Percentiles rank a stretch among this genome's conserved stretches.
Evolutionary conservation across 2,888 invertebrate genomes (phyloP).

Genomic region (Idaea dimidiata): DNA sequence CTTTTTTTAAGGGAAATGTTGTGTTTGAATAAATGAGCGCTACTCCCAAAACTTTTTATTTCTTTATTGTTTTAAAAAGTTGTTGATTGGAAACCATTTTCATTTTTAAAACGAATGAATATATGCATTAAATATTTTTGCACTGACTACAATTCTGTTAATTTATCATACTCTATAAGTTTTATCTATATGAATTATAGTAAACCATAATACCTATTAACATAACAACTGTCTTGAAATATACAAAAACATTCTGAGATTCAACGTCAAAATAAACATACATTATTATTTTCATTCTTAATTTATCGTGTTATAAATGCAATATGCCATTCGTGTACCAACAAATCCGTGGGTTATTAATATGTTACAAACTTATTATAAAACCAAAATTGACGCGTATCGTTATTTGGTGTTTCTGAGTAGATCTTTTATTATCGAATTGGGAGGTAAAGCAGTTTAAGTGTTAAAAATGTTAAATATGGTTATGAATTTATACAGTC

Average conservation of each 20-base stretch:
- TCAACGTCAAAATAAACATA: constrained; percentile 2
- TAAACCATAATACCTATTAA: not conserved
- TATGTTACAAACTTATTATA: not conserved
- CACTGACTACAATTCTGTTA: not conserved
- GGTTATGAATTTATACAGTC: constrained; percentile 35
- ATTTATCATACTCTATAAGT: not conserved
- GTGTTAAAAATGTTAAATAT: constrained; percentile 39
- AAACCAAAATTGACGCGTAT: not conserved
- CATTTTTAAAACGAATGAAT: not conserved
- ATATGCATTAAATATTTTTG: constrained; percentile 5
- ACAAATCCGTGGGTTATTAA: constrained; percentile 1
- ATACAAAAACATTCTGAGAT: not conserved
- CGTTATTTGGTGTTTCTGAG: constrained; percentile 11
- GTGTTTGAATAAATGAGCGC: constrained; percentile 28
- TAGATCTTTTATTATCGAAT: constrained; percentile 31
- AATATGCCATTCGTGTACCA: not conserved
- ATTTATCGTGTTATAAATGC: constrained; percentile 1
- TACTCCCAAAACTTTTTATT: constrained; percentile 20
- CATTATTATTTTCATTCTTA: not conserved
- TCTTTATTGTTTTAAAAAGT: not conserved
- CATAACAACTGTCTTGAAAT: constrained; percentile 6
- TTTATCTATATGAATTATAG: not conserved
- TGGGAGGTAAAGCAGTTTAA: constrained; percentile 39
- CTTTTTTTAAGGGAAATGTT: constrained; percentile 52
- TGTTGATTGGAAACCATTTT: not conserved